Conservation (phyloP, 2,113 vertebrate species). For the Cryptotis parvus region DNA sequence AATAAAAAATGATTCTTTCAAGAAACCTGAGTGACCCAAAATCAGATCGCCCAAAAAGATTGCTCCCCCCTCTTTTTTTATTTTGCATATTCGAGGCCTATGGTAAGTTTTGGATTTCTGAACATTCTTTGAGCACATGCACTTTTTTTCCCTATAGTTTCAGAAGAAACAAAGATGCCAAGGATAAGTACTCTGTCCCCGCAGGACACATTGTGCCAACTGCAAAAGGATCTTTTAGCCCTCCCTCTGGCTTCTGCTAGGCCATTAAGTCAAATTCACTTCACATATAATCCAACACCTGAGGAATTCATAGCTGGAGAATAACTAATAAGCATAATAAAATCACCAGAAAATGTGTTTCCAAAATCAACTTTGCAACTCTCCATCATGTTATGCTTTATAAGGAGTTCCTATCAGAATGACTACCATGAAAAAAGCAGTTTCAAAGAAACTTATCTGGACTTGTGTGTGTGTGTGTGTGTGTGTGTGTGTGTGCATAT, state of each 20-base stretch:
- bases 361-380: neutral
- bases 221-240: neutral
- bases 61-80: neutral
- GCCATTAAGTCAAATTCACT: neutral
- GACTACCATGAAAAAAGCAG: neutral
- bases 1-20: neutral
- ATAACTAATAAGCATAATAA: neutral
- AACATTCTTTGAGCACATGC: neutral
- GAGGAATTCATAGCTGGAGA: conserved; percentile 33
- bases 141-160: neutral
- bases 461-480: neutral
- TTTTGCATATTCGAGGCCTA: neutral
- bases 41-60: neutral
- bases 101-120: neutral
- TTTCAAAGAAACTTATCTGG: neutral
- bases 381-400: neutral
- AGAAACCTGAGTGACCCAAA: neutral
- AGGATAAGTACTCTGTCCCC: neutral
- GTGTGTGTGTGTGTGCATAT: neutral
- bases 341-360: conserved; percentile 50
- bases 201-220: neutral
- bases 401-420: neutral
- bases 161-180: neutral
- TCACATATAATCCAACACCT: neutral
- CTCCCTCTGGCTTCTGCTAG: neutral